Percentiles rank a stretch among this genome's conserved stretches.
phyloP scores from a whole-genome alignment of 2,888 invertebrate genomes.

The Parasteatoda lunata region DNA sequence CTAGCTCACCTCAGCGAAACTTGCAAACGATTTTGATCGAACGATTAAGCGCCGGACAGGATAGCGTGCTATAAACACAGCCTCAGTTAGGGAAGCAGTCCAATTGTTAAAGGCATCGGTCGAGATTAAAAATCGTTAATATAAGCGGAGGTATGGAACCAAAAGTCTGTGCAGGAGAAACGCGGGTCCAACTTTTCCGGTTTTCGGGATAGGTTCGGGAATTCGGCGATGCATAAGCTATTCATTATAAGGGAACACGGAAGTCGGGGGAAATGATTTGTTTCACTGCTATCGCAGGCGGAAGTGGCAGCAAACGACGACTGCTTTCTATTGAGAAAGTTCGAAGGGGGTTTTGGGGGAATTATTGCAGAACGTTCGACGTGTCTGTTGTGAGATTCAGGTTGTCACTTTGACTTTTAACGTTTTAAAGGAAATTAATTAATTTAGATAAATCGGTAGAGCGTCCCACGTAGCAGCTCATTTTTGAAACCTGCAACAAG shows the following conservation, averaged over 20 bases:
- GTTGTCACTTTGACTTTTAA: constrained; percentile 40
- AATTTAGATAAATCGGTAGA: constrained; percentile 66
- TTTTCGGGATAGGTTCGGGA: constrained; percentile 30
- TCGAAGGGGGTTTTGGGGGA: constrained; percentile 1
- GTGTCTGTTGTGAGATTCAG: constrained; percentile 11
- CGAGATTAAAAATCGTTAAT: constrained; percentile 55
- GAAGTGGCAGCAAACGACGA: constrained; percentile 59
- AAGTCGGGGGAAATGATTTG: constrained; percentile 65
- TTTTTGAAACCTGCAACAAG: constrained; percentile 11
- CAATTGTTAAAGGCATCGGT: constrained; percentile 28
- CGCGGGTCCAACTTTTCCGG: constrained; percentile 64
- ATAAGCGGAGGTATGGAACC: constrained; percentile 20
- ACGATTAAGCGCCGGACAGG: constrained; percentile 53
- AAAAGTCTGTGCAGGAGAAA: constrained; percentile 20
- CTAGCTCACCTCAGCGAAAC: constrained; percentile 38
- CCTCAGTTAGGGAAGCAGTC: constrained; percentile 3
- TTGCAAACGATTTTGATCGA: constrained; percentile 42
- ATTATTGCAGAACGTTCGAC: constrained; percentile 60
- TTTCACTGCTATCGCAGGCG: constrained; percentile 60
- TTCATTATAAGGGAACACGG: constrained; percentile 54
- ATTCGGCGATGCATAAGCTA: constrained; percentile 50
- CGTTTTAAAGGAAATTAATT: constrained; percentile 68
- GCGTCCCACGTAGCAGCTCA: background rate
- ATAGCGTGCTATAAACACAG: constrained; percentile 27
- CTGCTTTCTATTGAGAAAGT: constrained; percentile 51